A percentile compares a stretch with the other conserved stretches of the same genome.
These are phyloP conservation scores for Nomia melanderi DNA, from an alignment of 1,140 invertebrate species.

Conservation along the genomic window DNA sequence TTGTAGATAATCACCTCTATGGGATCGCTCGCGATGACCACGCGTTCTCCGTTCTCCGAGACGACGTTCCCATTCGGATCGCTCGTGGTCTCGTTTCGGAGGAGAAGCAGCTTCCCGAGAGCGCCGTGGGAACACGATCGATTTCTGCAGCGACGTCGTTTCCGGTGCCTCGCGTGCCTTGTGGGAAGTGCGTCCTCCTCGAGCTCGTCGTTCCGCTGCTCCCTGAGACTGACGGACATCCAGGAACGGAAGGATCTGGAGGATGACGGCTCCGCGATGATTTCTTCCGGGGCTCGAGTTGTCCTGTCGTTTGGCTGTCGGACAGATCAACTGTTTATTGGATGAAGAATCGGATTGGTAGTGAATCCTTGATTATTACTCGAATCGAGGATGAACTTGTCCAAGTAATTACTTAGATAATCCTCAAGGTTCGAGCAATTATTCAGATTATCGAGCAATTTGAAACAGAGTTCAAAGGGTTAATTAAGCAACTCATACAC, in stretches of 20 bases:
- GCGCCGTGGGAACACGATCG: background rate
- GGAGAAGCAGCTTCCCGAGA: background rate
- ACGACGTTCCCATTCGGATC: background rate
- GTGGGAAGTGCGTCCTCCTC: background rate
- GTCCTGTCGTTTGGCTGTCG: background rate
- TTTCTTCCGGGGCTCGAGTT: background rate
- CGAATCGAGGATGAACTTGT: too few relatives aligned
- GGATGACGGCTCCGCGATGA: too few relatives aligned
- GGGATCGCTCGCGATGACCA: too few relatives aligned
- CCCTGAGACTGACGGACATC: background rate
- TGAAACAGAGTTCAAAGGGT: too few relatives aligned
- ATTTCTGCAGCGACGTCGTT: constrained; percentile 40
- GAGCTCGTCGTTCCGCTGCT: background rate
- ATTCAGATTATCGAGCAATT: too few relatives aligned
- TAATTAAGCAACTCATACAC: too few relatives aligned
- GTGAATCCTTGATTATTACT: too few relatives aligned
- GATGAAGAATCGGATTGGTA: too few relatives aligned
- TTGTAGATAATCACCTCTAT: too few relatives aligned
- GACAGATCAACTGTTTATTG: background rate
- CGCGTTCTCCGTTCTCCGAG: background rate
- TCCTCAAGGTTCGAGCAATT: too few relatives aligned
- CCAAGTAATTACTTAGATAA: too few relatives aligned
- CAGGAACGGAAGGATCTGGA: background rate
- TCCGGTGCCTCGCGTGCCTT: constrained; percentile 44
- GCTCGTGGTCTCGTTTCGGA: background rate